Evolutionary conservation across 2,113 vertebrate genomes (phyloP).

Genomic region (Pleuronectes platessa): DNA sequence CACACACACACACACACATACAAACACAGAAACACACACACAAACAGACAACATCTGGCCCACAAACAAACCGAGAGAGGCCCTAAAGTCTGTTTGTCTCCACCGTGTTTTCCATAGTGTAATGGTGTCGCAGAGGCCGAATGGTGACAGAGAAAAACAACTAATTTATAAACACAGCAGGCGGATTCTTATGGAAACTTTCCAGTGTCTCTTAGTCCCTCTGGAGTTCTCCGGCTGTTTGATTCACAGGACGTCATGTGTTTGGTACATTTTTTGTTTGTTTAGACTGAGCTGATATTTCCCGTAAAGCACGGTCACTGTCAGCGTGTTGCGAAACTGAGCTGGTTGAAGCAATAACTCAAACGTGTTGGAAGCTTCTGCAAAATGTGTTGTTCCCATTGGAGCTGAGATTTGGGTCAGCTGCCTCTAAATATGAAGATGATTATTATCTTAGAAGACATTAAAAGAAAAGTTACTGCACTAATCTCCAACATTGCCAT

Average conservation of each 20-base stretch:
- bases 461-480: not conserved
- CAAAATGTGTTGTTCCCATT: no score
- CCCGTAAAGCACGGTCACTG: slow-evolving; percentile 11
- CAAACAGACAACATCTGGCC: slow-evolving; percentile 49
- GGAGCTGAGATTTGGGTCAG: not conserved
- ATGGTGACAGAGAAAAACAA: slow-evolving; percentile 5
- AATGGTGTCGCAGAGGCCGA: not conserved
- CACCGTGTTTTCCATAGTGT: slow-evolving; percentile 39
- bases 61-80: slow-evolving; percentile 37
- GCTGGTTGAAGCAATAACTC: not conserved
- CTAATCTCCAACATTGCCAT: not conserved
- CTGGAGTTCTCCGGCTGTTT: not conserved
- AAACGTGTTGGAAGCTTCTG: not conserved
- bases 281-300: slow-evolving; percentile 19
- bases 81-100: slow-evolving; percentile 7
- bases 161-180: slow-evolving; percentile 34
- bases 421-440: no score
- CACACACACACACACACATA: slow-evolving; percentile 1
- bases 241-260: slow-evolving; percentile 20
- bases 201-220: not conserved
- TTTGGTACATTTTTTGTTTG: slow-evolving; percentile 44
- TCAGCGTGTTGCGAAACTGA: slow-evolving; percentile 10
- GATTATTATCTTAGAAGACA: not conserved
- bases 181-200: slow-evolving; percentile 28
- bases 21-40: slow-evolving; percentile 3